Evolutionary conservation across 2,797 vertebrate species (phyloP).

Genomic region (Urocyon cinereoargenteus): DNA sequence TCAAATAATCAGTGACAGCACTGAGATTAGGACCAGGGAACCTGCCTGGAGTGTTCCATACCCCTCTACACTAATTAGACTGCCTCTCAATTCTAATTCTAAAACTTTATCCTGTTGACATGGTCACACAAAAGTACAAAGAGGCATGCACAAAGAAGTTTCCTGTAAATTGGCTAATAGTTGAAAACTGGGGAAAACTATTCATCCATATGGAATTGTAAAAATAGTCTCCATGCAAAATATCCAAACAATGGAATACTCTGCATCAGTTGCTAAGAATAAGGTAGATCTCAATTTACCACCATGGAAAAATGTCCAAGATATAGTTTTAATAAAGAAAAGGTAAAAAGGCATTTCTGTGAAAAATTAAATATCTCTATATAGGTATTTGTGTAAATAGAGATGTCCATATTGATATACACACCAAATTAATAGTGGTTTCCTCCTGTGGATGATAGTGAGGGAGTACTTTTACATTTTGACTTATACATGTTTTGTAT

Average conservation of each 20-base stretch:
- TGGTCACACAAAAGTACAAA: background rate
- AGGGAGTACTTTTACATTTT: slow-evolving; percentile 12
- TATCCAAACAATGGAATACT: background rate
- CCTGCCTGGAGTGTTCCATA: background rate
- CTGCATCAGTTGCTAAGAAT: background rate
- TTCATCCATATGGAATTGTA: background rate
- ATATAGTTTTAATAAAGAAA: slow-evolving; percentile 47
- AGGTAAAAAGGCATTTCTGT: background rate
- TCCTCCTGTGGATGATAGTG: background rate
- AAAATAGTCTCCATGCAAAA: slow-evolving; percentile 11
- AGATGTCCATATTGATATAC: background rate
- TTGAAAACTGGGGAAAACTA: background rate
- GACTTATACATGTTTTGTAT: background rate
- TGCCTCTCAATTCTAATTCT: background rate
- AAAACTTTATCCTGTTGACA: background rate
- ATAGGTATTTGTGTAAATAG: background rate
- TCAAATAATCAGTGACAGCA: background rate
- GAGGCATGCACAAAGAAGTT: background rate
- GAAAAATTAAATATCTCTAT: background rate
- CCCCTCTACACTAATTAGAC: background rate
- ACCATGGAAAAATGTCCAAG: background rate
- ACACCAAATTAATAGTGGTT: slow-evolving; percentile 7
- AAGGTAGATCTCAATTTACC: background rate
- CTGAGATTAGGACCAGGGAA: background rate
- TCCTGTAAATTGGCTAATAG: background rate